Evolutionary conservation across 2,797 vertebrate species (phyloP).

Genomic region (Nothura maculosa): DNA sequence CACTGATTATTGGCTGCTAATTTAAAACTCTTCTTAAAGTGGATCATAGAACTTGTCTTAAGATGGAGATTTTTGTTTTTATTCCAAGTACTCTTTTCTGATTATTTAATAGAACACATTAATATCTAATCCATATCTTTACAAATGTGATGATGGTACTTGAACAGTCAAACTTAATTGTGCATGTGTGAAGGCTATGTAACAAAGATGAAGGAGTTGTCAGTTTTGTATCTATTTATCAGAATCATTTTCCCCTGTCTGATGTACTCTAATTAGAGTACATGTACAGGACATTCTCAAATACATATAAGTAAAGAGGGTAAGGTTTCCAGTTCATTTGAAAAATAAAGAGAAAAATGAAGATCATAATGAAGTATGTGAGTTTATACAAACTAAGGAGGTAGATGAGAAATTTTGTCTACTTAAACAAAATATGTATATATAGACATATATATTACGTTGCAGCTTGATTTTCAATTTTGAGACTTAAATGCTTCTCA

Average conservation of each 20-base stretch:
- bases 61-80: neutral
- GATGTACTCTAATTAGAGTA: neutral
- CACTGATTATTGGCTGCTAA: neutral
- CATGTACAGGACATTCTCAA: neutral
- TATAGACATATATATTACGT: neutral
- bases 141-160: neutral
- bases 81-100: neutral
- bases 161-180: neutral
- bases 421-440: neutral
- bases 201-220: neutral
- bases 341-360: neutral
- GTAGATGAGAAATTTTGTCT: neutral
- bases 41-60: accelerated
- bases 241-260: neutral
- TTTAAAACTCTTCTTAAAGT: neutral
- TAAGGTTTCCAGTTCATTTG: neutral
- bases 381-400: neutral
- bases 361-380: accelerated
- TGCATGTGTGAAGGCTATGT: neutral
- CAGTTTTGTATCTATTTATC: neutral
- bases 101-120: neutral
- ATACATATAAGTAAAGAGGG: neutral
- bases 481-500: neutral
- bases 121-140: neutral
- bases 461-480: neutral